Base-by-base conservation (phyloP, 2,113 vertebrate genomes). In the Phasianus colchicus region DNA sequence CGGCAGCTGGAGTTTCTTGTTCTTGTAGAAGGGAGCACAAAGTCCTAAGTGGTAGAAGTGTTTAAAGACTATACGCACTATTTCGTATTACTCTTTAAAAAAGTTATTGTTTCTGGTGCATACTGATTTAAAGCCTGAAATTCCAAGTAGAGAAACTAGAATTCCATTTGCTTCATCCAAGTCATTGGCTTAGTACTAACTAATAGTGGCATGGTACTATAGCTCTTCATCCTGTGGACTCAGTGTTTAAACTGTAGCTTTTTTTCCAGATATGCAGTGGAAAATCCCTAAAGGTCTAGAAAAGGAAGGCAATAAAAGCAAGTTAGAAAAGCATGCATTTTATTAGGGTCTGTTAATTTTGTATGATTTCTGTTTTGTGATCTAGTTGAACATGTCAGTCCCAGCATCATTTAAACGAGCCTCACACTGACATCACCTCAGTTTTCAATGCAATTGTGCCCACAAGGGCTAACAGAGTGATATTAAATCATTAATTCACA, bases 281-380 rank as follows among this genome's bases (percentile, higher is more conserved):
- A 83, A 92, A 96, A 89, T 94, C 80, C 65, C 86, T 80, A 86
- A 83, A 89, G 86, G 92, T 63, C 71, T 90, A 88, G 89, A 89
- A 96, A 93, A 86, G 13, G 82, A 94, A 93, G 24, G 83, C 64
- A 95, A 76, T 83, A 92, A 96, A 92, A 85, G 18, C 32, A 27
- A 57, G 32, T 89, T 92, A 83, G 79, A 88, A 93, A 92, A 85
- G 42, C 16, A 79, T 0, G 0, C 34, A 55, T 2, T 61, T 90
- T 66, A 69, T 22, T n/a, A 75, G 85, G 29, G n/a, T 70, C 77
- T 92, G 64, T 76, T 93, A 76, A 86, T 89, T 92, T 90, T 83
- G 69, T 70, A 29, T 61, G n/a, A 74, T 80, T 94, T 93, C 77
- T 96, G 48, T 63, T 87, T 83, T 34, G 80, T 61, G 47, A 85